Base-by-base conservation (phyloP, 2,888 invertebrate species). In the Chorisops tibialis region DNA sequence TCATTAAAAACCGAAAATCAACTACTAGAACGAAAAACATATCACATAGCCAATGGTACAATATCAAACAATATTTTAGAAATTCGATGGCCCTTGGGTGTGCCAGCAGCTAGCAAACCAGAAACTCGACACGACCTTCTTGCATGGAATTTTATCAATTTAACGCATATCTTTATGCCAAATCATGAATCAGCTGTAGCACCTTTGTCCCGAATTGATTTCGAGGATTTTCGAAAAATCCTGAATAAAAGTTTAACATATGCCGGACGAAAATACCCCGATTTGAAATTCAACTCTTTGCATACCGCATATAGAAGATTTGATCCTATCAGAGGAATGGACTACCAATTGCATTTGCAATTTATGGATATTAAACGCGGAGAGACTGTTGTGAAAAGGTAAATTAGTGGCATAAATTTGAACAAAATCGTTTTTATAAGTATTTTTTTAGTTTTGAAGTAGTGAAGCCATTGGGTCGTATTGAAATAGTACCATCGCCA, bases 401-500 rank as follows among this genome's bases (percentile, higher is more conserved):
- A 68, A 48, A 43, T 37, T 41, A 16, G n/a, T n/a, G n/a, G n/a
- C n/a, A n/a, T 21, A 16, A 41, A 16, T 38, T 41, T n/a, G 41
- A 5, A 43, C 19, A 12, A 16, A 19, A 43, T 47, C 4, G 18
- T 1, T 45, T 45, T 21, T 18, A 1, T 16, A 45, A 19, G 19
- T 37, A 59, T 54, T 61, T 65, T 37, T 61, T 59, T 39, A 85
- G 91, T 70, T 83, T 94, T 68, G 88, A 94, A 79, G 84, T 91
- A 41, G 86, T 88, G 58, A 90, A 96, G 67, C 89, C 92, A 12
- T 79, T 97, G 61, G 93, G 93, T 14, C 86, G 87, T 63, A 91
- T 94, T 7, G 93, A 96, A 74, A 86, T 97, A 63, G 84, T 96
- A 39, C 88, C 91, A 1, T 91, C 94, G 74, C 96, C 96, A 0